Evolutionary conservation across 92 coral and sea anemone genomes (phyloP).

Genomic region (Epizoanthus ramosus): DNA sequence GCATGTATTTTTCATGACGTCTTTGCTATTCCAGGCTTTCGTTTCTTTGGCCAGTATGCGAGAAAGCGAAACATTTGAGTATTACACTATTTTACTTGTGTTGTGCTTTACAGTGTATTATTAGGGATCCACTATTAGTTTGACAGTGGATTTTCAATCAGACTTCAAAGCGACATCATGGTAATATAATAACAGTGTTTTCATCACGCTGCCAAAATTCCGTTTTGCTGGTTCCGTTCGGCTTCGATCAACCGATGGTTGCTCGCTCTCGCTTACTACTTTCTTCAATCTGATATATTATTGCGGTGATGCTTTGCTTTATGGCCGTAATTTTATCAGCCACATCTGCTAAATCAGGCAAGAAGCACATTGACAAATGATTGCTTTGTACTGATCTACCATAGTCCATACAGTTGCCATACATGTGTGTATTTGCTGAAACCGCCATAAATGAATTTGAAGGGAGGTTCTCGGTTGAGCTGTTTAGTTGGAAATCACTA

Average conservation of each 20-base stretch:
- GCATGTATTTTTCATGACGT: slow-evolving; percentile 47
- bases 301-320: slow-evolving; percentile 16
- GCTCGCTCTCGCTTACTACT: background rate
- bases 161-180: background rate
- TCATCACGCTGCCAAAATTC: background rate
- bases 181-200: background rate
- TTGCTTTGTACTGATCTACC: background rate
- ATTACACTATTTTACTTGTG: background rate
- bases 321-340: background rate
- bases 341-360: background rate
- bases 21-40: background rate
- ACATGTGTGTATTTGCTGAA: background rate
- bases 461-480: background rate
- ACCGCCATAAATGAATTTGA: background rate
- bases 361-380: background rate
- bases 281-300: background rate
- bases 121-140: background rate
- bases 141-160: background rate
- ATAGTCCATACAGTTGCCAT: too few relatives aligned
- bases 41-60: background rate
- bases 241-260: background rate
- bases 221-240: background rate
- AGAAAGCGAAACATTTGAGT: background rate
- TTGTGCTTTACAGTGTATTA: background rate
- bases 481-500: background rate